A percentile compares a stretch with the other conserved stretches of the same genome.
Conservation (phyloP, 2,113 vertebrate species). For the Ciconia maguari region DNA sequence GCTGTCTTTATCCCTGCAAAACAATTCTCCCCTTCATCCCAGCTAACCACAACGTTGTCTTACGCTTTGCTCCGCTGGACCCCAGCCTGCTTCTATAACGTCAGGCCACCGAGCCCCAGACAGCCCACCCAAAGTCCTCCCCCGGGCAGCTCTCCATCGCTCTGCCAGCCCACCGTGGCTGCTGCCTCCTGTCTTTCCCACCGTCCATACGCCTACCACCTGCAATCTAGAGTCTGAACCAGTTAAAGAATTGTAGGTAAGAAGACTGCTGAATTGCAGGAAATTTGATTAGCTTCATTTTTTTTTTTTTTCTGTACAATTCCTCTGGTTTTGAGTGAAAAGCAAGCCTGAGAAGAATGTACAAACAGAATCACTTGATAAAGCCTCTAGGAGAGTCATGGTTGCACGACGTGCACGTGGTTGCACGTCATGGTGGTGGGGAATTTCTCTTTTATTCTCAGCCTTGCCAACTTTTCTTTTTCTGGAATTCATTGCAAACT, state of each 20-base stretch:
- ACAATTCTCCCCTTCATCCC: background rate
- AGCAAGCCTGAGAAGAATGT: background rate
- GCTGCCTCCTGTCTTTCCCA: background rate
- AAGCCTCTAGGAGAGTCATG: background rate
- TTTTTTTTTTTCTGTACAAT: background rate
- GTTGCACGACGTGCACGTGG: background rate
- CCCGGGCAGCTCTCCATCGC: background rate
- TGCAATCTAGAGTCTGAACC: too few species aligned
- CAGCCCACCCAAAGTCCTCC: background rate
- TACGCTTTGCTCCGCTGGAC: rapidly evolving
- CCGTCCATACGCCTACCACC: rapidly evolving
- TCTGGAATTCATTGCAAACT: background rate
- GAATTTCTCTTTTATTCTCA: background rate
- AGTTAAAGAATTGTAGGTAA: rapidly evolving
- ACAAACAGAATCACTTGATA: background rate
- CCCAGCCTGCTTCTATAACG: background rate
- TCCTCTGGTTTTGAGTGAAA: background rate
- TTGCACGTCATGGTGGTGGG: too few species aligned
- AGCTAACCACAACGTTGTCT: rapidly evolving
- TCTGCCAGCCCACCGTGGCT: background rate
- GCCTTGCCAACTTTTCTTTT: background rate
- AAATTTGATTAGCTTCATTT: background rate
- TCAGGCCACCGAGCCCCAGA: rapidly evolving
- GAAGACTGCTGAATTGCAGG: rapidly evolving
- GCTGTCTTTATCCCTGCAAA: background rate